These are phyloP conservation scores for Strigamia crassipes DNA, from an alignment of 2,888 invertebrate species.

Conservation along the genomic window DNA sequence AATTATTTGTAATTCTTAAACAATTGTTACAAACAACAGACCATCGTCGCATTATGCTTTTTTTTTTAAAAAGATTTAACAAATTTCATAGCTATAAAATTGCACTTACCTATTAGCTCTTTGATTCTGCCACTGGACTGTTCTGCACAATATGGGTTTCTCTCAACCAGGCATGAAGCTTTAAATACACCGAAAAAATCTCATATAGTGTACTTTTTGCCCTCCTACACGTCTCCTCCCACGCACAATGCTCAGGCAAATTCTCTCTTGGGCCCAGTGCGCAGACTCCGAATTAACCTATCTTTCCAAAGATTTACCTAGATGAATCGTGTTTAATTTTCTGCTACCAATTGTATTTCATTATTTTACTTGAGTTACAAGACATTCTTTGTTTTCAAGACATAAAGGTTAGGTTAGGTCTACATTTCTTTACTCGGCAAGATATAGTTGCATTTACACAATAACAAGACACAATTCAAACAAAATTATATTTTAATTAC, in stretches of 20 bases:
- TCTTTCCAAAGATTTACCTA: neutral
- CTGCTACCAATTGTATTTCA: neutral
- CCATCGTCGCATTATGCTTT: too few relatives aligned
- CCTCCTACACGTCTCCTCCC: constrained; percentile 27
- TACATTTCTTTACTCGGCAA: too few relatives aligned
- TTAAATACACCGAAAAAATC: constrained; percentile 20
- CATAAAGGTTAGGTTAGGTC: too few relatives aligned
- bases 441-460: too few relatives aligned
- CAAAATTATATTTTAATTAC: too few relatives aligned
- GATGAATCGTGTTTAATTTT: neutral
- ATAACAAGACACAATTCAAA: too few relatives aligned
- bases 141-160: neutral
- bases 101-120: too few relatives aligned
- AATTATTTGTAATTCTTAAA: too few relatives aligned
- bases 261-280: neutral
- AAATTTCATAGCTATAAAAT: too few relatives aligned
- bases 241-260: constrained; percentile 34
- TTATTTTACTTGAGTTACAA: neutral
- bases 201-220: constrained; percentile 7
- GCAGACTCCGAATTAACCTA: constrained; percentile 24
- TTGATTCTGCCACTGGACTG: neutral
- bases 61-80: too few relatives aligned
- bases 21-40: too few relatives aligned
- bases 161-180: neutral
- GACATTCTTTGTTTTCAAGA: neutral